Conservation (phyloP, 2,888 invertebrate genomes). For the Hirtodrosophila alboralis region DNA sequence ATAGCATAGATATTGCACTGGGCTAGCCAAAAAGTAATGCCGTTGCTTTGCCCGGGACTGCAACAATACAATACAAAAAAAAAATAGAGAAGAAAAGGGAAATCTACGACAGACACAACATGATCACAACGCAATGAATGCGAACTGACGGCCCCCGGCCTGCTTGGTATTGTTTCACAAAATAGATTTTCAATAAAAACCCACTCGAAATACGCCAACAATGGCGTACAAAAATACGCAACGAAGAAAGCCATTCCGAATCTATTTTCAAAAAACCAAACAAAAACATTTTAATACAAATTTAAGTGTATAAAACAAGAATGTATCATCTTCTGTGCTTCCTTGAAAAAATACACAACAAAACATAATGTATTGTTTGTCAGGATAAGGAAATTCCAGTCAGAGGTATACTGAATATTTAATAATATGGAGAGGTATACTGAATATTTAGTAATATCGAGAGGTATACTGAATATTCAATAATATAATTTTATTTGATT, state of each 20-base stretch:
- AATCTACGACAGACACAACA: slow-evolving; percentile 51
- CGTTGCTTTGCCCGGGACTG: slow-evolving; percentile 53
- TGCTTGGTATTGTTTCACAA: slow-evolving; percentile 45
- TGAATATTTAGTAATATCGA: too few species aligned
- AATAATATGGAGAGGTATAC: too few species aligned
- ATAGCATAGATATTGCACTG: slow-evolving; percentile 37
- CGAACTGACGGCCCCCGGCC: slow-evolving; percentile 35
- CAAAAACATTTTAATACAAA: slow-evolving; percentile 50
- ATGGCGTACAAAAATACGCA: slow-evolving; percentile 50
- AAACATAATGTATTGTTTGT: too few species aligned
- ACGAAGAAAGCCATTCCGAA: slow-evolving; percentile 59
- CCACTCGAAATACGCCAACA: slow-evolving; percentile 63
- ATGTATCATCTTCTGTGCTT: background rate
- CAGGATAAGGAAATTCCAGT: too few species aligned
- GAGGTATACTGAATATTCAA: too few species aligned
- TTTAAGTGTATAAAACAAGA: slow-evolving; percentile 10
- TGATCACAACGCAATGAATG: slow-evolving; percentile 61
- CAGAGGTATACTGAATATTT: too few species aligned
- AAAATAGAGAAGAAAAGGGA: slow-evolving; percentile 12
- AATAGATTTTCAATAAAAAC: slow-evolving; percentile 77
- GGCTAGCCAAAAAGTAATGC: slow-evolving; percentile 55
- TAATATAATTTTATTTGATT: too few species aligned
- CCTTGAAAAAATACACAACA: too few species aligned
- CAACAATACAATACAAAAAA: slow-evolving; percentile 21
- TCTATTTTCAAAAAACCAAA: slow-evolving; percentile 75